Evolutionary conservation across 2,888 invertebrate species (phyloP).

Genomic region (Sceliomorpha sp.): DNA sequence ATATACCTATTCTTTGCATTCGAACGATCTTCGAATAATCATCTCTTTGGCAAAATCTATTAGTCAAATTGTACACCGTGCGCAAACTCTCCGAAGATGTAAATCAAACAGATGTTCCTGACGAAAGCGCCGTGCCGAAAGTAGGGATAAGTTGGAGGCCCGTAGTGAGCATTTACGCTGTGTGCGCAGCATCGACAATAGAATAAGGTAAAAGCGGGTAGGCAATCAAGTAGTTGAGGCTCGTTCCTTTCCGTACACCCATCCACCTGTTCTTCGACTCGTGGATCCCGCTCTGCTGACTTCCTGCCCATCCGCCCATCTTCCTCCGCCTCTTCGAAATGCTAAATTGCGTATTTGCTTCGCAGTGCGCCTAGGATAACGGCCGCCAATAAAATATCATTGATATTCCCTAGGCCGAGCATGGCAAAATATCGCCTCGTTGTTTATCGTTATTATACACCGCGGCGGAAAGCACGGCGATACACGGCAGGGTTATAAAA

Average conservation of each 20-base stretch:
- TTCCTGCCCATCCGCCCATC: conserved; percentile 11
- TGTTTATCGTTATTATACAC: conserved; percentile 72
- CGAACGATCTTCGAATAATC: conserved; percentile 5
- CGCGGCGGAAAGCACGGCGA: conserved; percentile 56
- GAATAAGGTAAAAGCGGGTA: conserved; percentile 37
- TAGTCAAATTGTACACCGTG: conserved; percentile 17
- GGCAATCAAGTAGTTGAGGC: conserved; percentile 42
- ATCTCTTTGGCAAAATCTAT: conserved; percentile 13
- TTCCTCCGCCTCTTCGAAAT: conserved; percentile 29
- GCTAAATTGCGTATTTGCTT: conserved; percentile 66
- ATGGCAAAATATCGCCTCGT: conserved; percentile 63
- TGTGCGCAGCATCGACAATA: conserved; percentile 39
- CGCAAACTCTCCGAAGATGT: conserved; percentile 12
- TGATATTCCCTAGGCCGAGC: conserved; percentile 65
- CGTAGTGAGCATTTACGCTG: conserved; percentile 38
- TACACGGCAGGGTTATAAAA: conserved; percentile 70
- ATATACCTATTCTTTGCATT: too few relatives aligned
- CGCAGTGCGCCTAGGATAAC: conserved; percentile 60
- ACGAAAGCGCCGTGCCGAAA: conserved; percentile 21
- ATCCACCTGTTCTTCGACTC: conserved; percentile 37
- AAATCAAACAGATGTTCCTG: conserved; percentile 20
- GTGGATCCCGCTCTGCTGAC: conserved; percentile 24
- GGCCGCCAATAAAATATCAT: conserved; percentile 72
- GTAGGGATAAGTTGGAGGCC: conserved; percentile 26
- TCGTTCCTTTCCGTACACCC: conserved; percentile 20